Conservation (phyloP, 1,140 invertebrate species). For the Drosophila ficusphila region DNA sequence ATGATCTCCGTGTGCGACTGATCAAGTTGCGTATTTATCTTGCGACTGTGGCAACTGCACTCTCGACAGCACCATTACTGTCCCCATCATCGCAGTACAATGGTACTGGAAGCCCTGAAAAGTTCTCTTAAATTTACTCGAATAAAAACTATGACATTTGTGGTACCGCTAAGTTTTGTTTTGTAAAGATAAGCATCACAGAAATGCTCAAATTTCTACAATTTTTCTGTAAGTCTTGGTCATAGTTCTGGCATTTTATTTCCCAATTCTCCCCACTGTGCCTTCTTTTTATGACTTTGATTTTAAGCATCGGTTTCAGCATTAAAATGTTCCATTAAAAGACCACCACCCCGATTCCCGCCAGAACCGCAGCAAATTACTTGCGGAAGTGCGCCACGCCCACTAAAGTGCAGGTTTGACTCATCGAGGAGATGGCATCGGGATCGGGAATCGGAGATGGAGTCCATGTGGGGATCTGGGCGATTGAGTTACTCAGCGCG, state of each 20-base stretch:
- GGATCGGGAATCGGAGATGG: constrained; percentile 12
- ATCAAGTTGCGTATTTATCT: constrained; percentile 72
- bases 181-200: too few relatives aligned
- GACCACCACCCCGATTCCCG: constrained; percentile 37
- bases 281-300: constrained; percentile 53
- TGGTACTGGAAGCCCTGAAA: background rate
- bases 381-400: constrained; percentile 79
- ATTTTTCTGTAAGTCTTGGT: too few relatives aligned
- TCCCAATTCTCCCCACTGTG: constrained; percentile 1
- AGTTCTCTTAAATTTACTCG: background rate
- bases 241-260: too few relatives aligned
- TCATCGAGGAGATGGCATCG: constrained; percentile 9
- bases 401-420: constrained; percentile 60
- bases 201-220: too few relatives aligned
- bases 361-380: constrained; percentile 72
- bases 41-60: constrained; percentile 59
- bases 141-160: too few relatives aligned
- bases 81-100: constrained; percentile 22
- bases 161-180: too few relatives aligned
- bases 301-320: constrained; percentile 78
- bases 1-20: constrained; percentile 63
- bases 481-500: constrained; percentile 71
- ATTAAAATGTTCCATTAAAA: constrained; percentile 80
- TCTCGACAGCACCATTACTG: constrained; percentile 59
- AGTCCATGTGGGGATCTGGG: constrained; percentile 35